Percentiles rank a stretch among this genome's conserved stretches.
Conservation (phyloP, 2,888 invertebrate species). For the Ophion ellenae region DNA sequence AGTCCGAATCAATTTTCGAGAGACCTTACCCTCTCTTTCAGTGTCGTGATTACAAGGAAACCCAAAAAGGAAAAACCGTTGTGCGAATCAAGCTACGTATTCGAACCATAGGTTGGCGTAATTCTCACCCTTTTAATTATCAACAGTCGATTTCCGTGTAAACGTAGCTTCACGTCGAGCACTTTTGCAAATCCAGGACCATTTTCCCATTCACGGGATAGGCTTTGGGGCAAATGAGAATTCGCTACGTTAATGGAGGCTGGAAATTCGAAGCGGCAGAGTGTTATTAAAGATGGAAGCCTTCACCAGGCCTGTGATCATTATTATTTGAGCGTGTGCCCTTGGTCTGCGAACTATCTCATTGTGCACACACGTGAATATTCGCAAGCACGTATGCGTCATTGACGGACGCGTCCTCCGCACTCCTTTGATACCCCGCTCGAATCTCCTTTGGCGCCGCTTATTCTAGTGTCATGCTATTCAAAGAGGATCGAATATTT, state of each 20-base stretch:
- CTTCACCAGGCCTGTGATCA: background rate
- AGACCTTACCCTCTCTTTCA: background rate
- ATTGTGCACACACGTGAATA: background rate
- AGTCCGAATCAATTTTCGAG: background rate
- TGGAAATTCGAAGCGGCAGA: slow-evolving; percentile 30
- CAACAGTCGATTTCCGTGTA: background rate
- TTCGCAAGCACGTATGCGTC: background rate
- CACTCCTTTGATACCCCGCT: background rate
- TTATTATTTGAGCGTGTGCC: background rate
- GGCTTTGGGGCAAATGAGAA: background rate
- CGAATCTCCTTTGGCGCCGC: background rate
- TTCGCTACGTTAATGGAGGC: slow-evolving; percentile 6
- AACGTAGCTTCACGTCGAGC: background rate
- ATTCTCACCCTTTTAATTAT: background rate
- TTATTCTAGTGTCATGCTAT: background rate
- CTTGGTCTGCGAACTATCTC: background rate
- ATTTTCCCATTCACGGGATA: background rate
- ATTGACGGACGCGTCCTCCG: background rate
- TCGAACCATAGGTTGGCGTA: background rate
- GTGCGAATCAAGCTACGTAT: background rate
- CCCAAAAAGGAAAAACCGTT: background rate
- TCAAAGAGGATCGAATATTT: background rate
- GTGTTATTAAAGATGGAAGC: background rate
- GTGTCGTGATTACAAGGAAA: background rate
- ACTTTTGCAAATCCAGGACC: slow-evolving; percentile 12